Conservation (phyloP, 1,140 invertebrate species). For the Drosophila persimilis region DNA sequence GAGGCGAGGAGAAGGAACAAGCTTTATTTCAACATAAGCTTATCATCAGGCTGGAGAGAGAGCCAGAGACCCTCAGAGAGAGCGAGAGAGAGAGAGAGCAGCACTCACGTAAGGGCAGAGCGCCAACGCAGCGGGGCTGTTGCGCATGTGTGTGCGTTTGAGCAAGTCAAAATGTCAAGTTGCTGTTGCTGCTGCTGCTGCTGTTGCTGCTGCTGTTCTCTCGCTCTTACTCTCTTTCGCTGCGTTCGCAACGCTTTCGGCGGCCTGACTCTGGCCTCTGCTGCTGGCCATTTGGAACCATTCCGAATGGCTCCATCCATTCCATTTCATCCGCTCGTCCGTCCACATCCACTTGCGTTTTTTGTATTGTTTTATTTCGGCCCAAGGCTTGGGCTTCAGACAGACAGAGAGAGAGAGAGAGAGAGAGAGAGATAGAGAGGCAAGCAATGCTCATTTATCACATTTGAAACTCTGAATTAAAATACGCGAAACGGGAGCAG, state of each 20-base stretch:
- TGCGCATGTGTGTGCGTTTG: constrained; percentile 22
- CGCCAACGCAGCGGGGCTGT: constrained; percentile 64
- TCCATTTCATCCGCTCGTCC: constrained; percentile 80
- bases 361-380: constrained; percentile 45
- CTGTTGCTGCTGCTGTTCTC: constrained; percentile 5
- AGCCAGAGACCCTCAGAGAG: neutral
- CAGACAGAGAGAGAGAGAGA: neutral
- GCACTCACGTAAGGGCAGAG: constrained; percentile 44
- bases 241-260: constrained; percentile 48
- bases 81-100: constrained; percentile 20
- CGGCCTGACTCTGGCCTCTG: constrained; percentile 37
- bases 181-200: constrained; percentile 14
- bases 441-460: constrained; percentile 47
- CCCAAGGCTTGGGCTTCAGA: constrained; percentile 46
- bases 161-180: constrained; percentile 65
- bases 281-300: constrained; percentile 61
- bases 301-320: constrained; percentile 69
- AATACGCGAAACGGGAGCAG: constrained; percentile 61
- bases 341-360: constrained; percentile 76
- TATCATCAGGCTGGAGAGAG: constrained; percentile 45
- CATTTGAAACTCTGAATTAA: constrained; percentile 64
- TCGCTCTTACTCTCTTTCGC: constrained; percentile 13
- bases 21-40: constrained; percentile 66
- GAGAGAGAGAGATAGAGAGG: constrained; percentile 31
- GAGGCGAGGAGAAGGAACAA: constrained; percentile 25